A percentile compares a stretch with the other conserved stretches of the same genome.
These are phyloP conservation scores for Cossypha dichroa DNA, from an alignment of 2,797 vertebrate species.

Conservation along the genomic window DNA sequence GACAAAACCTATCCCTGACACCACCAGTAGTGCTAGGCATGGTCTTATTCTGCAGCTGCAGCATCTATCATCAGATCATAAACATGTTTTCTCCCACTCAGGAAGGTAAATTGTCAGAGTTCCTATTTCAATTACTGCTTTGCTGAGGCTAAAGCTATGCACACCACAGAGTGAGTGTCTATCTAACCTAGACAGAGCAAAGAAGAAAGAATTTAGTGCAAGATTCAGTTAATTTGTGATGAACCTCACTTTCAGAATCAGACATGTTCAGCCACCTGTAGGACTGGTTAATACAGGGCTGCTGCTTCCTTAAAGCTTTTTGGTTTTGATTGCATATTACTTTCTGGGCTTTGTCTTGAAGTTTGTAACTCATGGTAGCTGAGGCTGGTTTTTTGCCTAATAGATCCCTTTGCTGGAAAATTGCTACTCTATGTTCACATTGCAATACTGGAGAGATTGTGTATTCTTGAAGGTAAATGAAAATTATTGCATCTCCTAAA, in stretches of 20 bases:
- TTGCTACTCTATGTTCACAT: not conserved
- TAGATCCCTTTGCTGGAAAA: not conserved
- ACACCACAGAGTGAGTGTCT: too few relatives aligned
- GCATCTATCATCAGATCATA: not conserved
- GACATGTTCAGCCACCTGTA: not conserved
- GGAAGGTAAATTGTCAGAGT: not conserved
- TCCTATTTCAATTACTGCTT: not conserved
- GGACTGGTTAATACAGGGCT: not conserved
- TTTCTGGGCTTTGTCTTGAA: not conserved
- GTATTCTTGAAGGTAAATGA: not conserved
- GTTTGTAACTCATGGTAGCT: not conserved
- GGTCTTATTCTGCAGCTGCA: not conserved
- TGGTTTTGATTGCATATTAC: not conserved
- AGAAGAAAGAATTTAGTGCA: not conserved
- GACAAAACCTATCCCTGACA: not conserved
- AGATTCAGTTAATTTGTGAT: not conserved
- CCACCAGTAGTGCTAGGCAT: not conserved
- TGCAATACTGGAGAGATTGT: not conserved
- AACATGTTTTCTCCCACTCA: not conserved
- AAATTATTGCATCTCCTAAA: not conserved
- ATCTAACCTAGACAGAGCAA: not conserved
- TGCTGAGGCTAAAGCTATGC: not conserved
- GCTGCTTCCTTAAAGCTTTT: not conserved
- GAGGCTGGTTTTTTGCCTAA: not conserved
- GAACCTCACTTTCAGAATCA: not conserved